Percentiles rank a stretch among this genome's conserved stretches.
These are phyloP conservation scores for Lanistes nyassanus DNA, from an alignment of 1,140 invertebrate genomes.

Conservation along the genomic window DNA sequence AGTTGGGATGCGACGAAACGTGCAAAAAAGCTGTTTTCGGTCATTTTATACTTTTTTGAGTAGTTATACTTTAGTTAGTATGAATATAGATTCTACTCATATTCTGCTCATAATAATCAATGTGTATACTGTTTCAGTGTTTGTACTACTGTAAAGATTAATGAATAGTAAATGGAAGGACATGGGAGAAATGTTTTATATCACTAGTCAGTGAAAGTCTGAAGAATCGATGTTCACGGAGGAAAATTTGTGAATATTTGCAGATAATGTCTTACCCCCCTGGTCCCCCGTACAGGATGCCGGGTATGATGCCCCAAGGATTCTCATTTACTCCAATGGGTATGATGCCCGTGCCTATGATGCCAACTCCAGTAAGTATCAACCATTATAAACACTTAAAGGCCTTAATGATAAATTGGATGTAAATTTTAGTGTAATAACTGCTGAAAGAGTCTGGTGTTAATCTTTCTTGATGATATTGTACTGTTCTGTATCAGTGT, in stretches of 20 bases:
- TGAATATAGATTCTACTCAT: no score
- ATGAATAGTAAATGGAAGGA: no score
- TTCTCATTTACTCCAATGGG: constrained; percentile 21
- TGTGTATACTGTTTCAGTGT: no score
- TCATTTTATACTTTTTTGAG: no score
- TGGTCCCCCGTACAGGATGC: constrained; percentile 23
- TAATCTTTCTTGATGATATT: background rate
- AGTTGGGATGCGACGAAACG: no score
- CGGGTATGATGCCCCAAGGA: constrained; percentile 22
- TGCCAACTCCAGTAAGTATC: constrained; percentile 15
- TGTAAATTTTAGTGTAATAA: background rate
- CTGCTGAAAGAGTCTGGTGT: background rate
- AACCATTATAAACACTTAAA: background rate
- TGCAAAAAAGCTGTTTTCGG: no score
- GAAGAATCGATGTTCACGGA: no score
- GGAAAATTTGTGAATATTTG: background rate
- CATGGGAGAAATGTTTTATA: no score
- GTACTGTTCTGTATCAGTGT: background rate
- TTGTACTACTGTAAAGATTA: no score
- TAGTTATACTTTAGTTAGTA: no score
- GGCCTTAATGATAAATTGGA: background rate
- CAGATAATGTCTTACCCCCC: constrained; percentile 23
- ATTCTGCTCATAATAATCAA: no score
- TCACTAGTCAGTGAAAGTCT: no score
- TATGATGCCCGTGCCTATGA: constrained; percentile 26